Evolutionary conservation across 2,113 vertebrate genomes (phyloP), one percentile per base, ranked within the genome.

Genomic region (Podocnemis expansa): DNA sequence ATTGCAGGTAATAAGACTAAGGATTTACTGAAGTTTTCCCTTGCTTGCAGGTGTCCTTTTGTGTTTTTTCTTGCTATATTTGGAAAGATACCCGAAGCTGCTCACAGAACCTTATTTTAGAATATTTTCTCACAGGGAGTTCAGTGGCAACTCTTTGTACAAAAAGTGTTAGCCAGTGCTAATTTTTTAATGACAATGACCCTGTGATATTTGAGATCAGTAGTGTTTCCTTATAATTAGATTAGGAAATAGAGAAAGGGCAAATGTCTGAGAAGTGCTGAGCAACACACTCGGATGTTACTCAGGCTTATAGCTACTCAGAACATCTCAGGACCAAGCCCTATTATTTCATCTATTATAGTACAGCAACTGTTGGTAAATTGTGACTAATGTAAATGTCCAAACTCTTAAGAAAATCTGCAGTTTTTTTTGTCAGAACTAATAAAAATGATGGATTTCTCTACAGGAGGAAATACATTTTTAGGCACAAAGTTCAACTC

Each of bases 11-110:
- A 92, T 95, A 95, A 95, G 67, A 91, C 58, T 94, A 51, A 51
- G 94, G 67, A 91, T 95, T 91, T 86, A 83, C 25, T 94, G 85
- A 84, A 95, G 95, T 96, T 96, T 82, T 93, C 82, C 47, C 41
- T 92, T 93, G 58, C 85, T 95, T 38, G 25, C 84, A 92, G 83
- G 95, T 29, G 47, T 91, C 1, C 78, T 95, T 94, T 93, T 56
- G 81, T 93, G 94, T 82, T 94, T 88, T 13, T 31, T 91, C 52
- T 94, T 45, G 54, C 63, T 92, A 0, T 84, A 60, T 95, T 96
- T 89, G 45, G 82, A 91, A 94, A 89, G 80, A 84, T 85, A 86
- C 56, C 11, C 87, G 55, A 88, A 94, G 93, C 78, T 91, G 5
- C 93, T 88, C 83, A 83, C 38, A 63, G 51, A 70, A 93, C 84